Conservation (phyloP, 2,888 invertebrate species). For the Ischnura elegans region DNA sequence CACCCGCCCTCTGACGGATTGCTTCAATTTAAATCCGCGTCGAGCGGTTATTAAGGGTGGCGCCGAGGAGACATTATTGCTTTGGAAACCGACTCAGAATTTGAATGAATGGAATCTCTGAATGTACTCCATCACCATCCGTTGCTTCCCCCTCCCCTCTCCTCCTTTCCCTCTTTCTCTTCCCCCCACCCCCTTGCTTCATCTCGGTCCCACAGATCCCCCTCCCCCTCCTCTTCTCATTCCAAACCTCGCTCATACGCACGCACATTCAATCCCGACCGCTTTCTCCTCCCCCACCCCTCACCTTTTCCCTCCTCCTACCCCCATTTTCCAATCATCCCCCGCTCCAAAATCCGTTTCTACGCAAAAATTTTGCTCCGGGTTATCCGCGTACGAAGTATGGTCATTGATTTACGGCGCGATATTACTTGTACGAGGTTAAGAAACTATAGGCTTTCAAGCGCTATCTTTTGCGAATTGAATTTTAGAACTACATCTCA, state of each 20-base stretch:
- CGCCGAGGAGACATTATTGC: slow-evolving; percentile 67
- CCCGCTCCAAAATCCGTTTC: neutral
- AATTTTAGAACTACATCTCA: no score
- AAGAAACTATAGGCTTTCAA: no score
- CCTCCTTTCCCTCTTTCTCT: neutral
- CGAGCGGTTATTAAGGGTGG: slow-evolving; percentile 69
- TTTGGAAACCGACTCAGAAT: slow-evolving; percentile 69
- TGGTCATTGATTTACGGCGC: no score
- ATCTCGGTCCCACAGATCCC: no score
- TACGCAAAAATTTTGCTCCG: neutral
- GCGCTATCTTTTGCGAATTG: no score
- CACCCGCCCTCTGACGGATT: slow-evolving; percentile 59
- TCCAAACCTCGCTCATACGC: neutral
- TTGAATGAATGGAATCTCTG: slow-evolving; percentile 70
- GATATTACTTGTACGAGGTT: neutral
- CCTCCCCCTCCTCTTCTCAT: no score
- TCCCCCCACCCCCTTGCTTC: neutral
- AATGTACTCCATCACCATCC: slow-evolving; percentile 45
- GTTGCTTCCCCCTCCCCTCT: neutral
- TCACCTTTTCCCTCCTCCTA: neutral
- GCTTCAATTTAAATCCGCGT: slow-evolving; percentile 69
- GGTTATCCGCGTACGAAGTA: neutral
- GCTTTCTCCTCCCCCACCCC: neutral
- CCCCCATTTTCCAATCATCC: neutral
- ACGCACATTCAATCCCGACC: neutral